Evolutionary conservation across 2,113 vertebrate genomes (phyloP).

Genomic region (Formicarius rufipectus): DNA sequence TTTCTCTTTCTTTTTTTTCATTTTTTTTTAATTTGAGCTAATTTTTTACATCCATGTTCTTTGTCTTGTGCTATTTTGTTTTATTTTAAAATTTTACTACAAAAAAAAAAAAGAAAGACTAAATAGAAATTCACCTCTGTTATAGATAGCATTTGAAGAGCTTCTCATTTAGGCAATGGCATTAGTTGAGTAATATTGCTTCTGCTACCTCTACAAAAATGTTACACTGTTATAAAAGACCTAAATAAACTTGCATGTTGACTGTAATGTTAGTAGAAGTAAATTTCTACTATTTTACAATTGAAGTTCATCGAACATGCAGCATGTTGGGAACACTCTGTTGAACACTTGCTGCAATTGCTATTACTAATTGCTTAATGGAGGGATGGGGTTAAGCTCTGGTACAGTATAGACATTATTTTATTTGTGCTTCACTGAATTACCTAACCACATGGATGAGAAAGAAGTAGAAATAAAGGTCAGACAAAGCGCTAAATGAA

Average conservation of each 20-base stretch:
- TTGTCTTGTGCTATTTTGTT: background rate
- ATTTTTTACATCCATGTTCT: background rate
- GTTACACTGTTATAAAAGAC: background rate
- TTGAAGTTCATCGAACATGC: background rate
- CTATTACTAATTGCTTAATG: background rate
- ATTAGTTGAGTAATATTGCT: background rate
- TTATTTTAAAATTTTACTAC: background rate
- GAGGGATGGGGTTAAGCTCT: background rate
- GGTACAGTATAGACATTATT: background rate
- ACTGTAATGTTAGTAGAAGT: background rate
- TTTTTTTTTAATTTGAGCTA: no score
- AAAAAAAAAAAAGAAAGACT: background rate
- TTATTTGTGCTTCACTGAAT: background rate
- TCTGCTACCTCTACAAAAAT: background rate
- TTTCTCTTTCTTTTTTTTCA: no score
- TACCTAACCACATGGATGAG: background rate
- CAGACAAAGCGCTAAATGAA: background rate
- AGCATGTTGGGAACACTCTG: background rate
- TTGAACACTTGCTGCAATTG: background rate
- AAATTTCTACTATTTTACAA: background rate
- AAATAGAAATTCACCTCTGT: background rate
- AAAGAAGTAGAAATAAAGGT: background rate
- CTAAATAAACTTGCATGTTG: background rate
- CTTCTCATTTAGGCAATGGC: background rate
- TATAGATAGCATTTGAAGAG: background rate